Conservation (phyloP, 2,797 vertebrate genomes). For the Anableps anableps region DNA sequence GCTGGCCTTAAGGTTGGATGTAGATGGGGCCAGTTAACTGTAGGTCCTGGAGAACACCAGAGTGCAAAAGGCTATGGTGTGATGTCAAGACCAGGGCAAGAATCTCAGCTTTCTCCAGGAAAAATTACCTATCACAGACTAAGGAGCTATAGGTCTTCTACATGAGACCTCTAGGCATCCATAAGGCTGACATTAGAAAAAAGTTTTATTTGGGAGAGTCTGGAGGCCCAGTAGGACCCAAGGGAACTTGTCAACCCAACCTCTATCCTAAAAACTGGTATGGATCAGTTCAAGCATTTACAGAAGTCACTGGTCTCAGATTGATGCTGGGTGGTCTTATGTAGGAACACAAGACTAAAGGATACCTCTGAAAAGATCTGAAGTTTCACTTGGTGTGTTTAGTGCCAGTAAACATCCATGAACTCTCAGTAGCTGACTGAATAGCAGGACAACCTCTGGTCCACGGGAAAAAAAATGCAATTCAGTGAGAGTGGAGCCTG, state of each 20-base stretch:
- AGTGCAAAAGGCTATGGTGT: background rate
- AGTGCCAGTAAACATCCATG: too few relatives aligned
- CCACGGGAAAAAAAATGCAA: too few relatives aligned
- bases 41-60: background rate
- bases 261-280: background rate
- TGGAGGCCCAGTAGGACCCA: too few relatives aligned
- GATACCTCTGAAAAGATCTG: too few relatives aligned
- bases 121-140: background rate
- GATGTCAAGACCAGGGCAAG: background rate
- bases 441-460: too few relatives aligned
- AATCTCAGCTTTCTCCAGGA: background rate
- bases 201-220: background rate
- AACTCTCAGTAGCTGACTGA: too few relatives aligned
- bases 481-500: too few relatives aligned
- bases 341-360: too few relatives aligned
- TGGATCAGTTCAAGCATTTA: too few relatives aligned
- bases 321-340: too few relatives aligned
- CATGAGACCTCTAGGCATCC: background rate
- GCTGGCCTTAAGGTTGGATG: background rate
- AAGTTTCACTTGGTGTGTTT: too few relatives aligned
- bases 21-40: background rate
- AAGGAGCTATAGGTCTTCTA: background rate
- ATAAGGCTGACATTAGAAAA: background rate
- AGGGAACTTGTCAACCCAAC: background rate
- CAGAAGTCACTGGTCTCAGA: too few relatives aligned